Evolutionary conservation across 2,113 vertebrate genomes (phyloP), one percentile per base, ranked within the genome.

Genomic region (Crotalus viridis): DNA sequence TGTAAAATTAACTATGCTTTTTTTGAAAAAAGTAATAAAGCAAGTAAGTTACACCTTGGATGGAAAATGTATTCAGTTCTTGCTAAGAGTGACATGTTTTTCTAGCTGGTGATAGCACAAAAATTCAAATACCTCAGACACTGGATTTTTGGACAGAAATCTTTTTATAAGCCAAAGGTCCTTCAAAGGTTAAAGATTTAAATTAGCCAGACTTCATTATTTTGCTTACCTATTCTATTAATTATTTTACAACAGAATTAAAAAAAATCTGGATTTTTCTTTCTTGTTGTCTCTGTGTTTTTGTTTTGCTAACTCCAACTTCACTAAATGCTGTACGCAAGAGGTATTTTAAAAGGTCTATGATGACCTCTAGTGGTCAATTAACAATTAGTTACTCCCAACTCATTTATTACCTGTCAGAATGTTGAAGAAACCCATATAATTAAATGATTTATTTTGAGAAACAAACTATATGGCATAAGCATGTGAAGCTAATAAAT

Each of bases 321-420:
- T 81, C 33, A 43, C 74, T 81, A 81, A 81, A 43, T 33, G 64
- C 64, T 69, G 0, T 55, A 55, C 26, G n/a, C 4, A 59, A n/a
- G 39, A 55, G 43, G 33, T 92, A 91, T 39, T 95, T 96, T 93
- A 90, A 54, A 96, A 96, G 95, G 94, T 95, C 93, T 96, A 93
- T 92, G 57, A 24, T 94, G 97, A 94, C 96, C 97, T 96, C 97
- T 97, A 96, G 96, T 94, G 97, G 96, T 93, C 93, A 93, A 46
- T 6, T 52, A 88, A 43, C 4, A 7, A 89, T 10, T 24, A 26
- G 46, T 74, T n/a, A 28, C 26, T 64, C 26, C 39, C 26, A 46
- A 39, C 21, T 52, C n/a, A 39, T 51, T 46, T 54, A 86, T 26
- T 6, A 85, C 24, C 56, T 88, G 9, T 26, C 21, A 26, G 19